Evolutionary conservation across 2,888 invertebrate species (phyloP).

Genomic region (Matsumyia berberina): DNA sequence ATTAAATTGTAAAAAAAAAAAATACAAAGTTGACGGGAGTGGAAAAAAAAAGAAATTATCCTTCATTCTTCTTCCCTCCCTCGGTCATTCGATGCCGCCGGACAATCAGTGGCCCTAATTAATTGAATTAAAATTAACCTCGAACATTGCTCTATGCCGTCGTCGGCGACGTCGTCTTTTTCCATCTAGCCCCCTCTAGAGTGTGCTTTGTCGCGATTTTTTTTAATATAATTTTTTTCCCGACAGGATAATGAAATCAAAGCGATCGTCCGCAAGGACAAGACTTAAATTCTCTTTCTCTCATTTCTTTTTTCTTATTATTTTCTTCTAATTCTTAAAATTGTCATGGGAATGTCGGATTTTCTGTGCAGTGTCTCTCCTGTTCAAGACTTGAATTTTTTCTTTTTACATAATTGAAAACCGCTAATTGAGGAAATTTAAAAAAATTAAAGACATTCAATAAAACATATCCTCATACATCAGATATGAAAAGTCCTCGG

Average conservation of each 20-base stretch:
- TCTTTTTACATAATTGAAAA: conserved; percentile 10
- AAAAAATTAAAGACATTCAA: too few relatives aligned
- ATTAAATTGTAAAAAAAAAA: conserved; percentile 46
- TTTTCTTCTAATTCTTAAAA: background rate
- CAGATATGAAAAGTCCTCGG: background rate
- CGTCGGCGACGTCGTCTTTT: background rate
- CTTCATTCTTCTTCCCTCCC: conserved; percentile 1
- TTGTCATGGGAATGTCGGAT: background rate
- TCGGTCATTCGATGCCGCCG: too few relatives aligned
- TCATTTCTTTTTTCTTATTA: background rate
- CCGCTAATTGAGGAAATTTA: conserved; percentile 1
- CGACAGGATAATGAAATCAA: conserved; percentile 36
- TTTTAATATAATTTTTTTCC: conserved; percentile 3
- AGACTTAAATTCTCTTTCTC: background rate
- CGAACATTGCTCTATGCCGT: conserved; percentile 50
- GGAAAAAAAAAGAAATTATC: conserved; percentile 4
- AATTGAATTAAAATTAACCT: conserved; percentile 71
- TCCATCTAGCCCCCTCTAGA: background rate
- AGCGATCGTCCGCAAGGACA: conserved; percentile 12
- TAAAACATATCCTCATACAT: too few relatives aligned
- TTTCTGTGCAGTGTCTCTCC: background rate
- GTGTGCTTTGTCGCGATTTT: background rate
- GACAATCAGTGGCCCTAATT: conserved; percentile 59
- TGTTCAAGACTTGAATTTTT: background rate
- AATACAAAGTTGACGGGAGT: conserved; percentile 6